Conservation (phyloP, 2,113 vertebrate genomes). For the Echinops telfairi region DNA sequence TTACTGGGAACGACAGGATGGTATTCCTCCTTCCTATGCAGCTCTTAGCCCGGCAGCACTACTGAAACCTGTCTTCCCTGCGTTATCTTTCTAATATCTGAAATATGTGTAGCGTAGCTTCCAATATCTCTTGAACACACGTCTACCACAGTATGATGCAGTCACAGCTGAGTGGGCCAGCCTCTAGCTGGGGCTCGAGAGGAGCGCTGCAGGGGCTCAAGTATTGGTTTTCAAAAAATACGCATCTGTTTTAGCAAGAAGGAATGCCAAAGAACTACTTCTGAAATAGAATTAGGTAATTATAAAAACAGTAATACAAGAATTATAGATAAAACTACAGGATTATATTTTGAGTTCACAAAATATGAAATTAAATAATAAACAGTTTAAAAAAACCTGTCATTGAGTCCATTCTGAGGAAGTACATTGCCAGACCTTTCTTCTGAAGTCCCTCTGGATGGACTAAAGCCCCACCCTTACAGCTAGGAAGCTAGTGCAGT, state of each 20-base stretch:
- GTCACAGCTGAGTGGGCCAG: too few relatives aligned
- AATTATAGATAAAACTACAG: not conserved
- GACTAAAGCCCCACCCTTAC: not conserved
- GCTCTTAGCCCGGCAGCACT: too few relatives aligned
- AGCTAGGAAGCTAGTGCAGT: not conserved
- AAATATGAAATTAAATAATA: slow-evolving; percentile 35
- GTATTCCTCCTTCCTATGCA: too few relatives aligned
- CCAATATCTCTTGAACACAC: too few relatives aligned
- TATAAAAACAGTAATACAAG: not conserved
- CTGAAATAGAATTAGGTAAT: not conserved
- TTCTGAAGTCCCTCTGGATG: not conserved
- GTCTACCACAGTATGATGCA: too few relatives aligned
- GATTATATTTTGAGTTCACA: slow-evolving; percentile 31
- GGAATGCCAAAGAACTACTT: not conserved
- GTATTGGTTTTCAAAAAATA: too few relatives aligned
- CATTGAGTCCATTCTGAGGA: not conserved
- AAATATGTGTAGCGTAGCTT: too few relatives aligned
- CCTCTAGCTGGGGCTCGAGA: too few relatives aligned
- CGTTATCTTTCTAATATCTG: too few relatives aligned
- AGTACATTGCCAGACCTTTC: not conserved
- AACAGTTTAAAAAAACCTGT: not conserved
- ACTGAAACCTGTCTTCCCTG: too few relatives aligned
- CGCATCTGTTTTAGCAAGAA: not conserved
- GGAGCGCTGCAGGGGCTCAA: too few relatives aligned
- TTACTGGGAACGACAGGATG: too few relatives aligned